phyloP scores from a whole-genome alignment of 2,888 invertebrate species.

The Pterostichus madidus region DNA sequence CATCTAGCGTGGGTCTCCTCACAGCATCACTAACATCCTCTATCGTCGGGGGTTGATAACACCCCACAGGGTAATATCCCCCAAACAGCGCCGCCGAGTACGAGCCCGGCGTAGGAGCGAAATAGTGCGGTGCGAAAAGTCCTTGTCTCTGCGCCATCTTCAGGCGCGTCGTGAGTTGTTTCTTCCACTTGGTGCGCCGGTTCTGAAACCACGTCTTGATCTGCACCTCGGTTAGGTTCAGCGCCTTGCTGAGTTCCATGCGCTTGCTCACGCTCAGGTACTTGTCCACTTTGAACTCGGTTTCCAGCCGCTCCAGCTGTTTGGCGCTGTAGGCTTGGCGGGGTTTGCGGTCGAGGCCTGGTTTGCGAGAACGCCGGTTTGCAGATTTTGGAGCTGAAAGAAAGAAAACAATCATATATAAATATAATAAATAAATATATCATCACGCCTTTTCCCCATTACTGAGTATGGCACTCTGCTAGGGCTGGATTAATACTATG shows the following conservation, averaged over 20 bases:
- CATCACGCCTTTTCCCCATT: too few species aligned
- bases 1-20: slow-evolving; percentile 54
- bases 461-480: too few species aligned
- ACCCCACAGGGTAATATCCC: slow-evolving; percentile 10
- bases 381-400: slow-evolving; percentile 88
- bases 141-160: slow-evolving; percentile 92
- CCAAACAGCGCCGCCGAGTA: slow-evolving; percentile 71
- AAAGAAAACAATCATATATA: too few species aligned
- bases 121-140: slow-evolving; percentile 82
- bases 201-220: slow-evolving; percentile 99
- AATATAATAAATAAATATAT: too few species aligned
- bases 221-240: slow-evolving; percentile 95
- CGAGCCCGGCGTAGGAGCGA: slow-evolving; percentile 79
- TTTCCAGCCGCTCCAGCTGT: slow-evolving; percentile 93
- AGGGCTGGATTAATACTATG: too few species aligned
- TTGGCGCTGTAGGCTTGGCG: slow-evolving; percentile 97
- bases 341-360: slow-evolving; percentile 95
- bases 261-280: slow-evolving; percentile 97
- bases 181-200: slow-evolving; percentile 97
- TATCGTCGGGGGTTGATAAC: slow-evolving; percentile 31
- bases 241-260: slow-evolving; percentile 93
- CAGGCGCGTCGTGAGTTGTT: slow-evolving; percentile 93
- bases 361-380: slow-evolving; percentile 89
- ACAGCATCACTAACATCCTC: slow-evolving; percentile 55
- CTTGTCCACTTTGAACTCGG: slow-evolving; percentile 97